Base-by-base conservation (phyloP, 2,888 invertebrate species). In the Ophioninae sp. region DNA sequence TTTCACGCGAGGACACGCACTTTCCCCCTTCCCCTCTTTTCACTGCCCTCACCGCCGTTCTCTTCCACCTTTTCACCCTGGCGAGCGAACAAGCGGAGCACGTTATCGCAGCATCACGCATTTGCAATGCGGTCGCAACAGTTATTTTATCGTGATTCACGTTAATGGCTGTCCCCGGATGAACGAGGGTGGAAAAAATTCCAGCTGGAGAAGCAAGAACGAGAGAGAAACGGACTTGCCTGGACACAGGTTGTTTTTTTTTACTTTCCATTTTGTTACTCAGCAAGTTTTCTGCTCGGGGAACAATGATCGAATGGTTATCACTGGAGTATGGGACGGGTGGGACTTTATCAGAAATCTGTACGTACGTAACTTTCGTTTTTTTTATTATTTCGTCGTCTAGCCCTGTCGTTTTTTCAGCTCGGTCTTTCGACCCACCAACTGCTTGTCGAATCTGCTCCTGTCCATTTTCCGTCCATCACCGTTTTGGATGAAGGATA, bases 1-100 rank as follows among this genome's bases (percentile, higher is more conserved):
- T 84, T 84, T 84, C 84, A 84, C 79, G 79, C 84, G 84, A 84
- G 82, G 79, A 84, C 84, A 84, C 84, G 84, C 84, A 84, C 84
- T 84, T 84, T 84, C 41, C 79, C 76, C 51, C 67, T 73, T 30
- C 2, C 30, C 30, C n/a, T n/a, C n/a, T n/a, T n/a, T n/a, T 30
- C 30, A 30, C 30, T 30, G 1, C 30, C 30, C 30, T 2, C 30
- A n/a, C n/a, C n/a, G n/a, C 30, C 30, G 1, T 30, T 2, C 30
- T 1, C 30, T 3, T 30, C 30, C 30, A 2, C 30, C 2, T 30
- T 30, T 30, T 30, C 30, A 30, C 78, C 51, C 44, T 59, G 58
- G 41, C 51, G 44, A 76, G 74, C 67, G 72, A 75, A 59, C 81
- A 58, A 84, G 63, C 69, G 10, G 63, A 58, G 71, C 79, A 79